Evolutionary conservation across 2,113 vertebrate species (phyloP), one percentile per base, ranked within the genome.

Genomic region (Rattus norvegicus): DNA sequence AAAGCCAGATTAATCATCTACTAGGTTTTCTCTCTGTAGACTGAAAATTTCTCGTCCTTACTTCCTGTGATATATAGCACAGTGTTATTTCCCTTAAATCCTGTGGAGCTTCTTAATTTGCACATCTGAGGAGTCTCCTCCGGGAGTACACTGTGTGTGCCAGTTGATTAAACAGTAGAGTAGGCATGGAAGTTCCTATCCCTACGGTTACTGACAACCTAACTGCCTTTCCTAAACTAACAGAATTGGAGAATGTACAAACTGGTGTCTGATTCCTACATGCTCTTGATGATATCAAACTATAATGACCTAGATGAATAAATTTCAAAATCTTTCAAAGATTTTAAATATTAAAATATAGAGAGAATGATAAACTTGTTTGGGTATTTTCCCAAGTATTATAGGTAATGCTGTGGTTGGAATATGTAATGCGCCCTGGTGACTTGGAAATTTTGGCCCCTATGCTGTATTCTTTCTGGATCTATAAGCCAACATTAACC

Each of bases 251-350:
- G 79, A 54, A 59, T 70, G n/a, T 30, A 95, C 84, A 97, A 69
- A 6, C 49, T 83, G 83, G 26, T 13, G 5, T 39, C 13, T 10
- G 39, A 79, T 90, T 83, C 24, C 16, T 88, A 20, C 6, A 7
- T 77, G 69, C n/a, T 22, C 88, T 91, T 20, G n/a, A 24, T 16
- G 9, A 79, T 12, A 61, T 88, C 26, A 70, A 49, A 83, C 3
- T 56, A 17, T 87, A 67, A 73, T 87, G 36, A 19, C 93, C 81
- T 73, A 88, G 19, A 39, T 94, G 90, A 22, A 24, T 20, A 93
- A 93, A 87, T 92, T 75, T n/a, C 47, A 79, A 90, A 91, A 90
- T 89, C 69, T 33, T 91, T 93, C 4, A 81, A 69, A 84, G 4
- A 49, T 36, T 54, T 52, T 86, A 33, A 70, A 43, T 61, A 61